phyloP scores from a whole-genome alignment of 2,888 invertebrate species.

The Nowickia ferox region DNA sequence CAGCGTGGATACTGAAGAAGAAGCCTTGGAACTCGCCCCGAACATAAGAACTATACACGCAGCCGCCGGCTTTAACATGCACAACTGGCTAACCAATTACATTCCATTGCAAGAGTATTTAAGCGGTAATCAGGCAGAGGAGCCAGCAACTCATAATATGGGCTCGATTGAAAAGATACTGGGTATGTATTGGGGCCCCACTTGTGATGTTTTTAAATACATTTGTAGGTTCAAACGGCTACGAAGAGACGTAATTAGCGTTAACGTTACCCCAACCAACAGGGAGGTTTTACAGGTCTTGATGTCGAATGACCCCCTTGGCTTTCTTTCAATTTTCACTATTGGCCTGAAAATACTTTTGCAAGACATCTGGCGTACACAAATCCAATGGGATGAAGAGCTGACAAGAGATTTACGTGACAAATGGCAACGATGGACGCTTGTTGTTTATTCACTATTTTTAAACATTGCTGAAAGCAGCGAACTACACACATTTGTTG shows the following conservation, averaged over 20 bases:
- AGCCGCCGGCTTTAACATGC: neutral
- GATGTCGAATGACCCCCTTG: neutral
- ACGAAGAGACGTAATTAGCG: neutral
- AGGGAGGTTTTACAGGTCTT: neutral
- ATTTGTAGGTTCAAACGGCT: neutral
- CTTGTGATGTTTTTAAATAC: neutral
- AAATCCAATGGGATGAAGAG: neutral
- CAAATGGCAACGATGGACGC: neutral
- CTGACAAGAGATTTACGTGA: neutral
- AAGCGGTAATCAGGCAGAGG: neutral
- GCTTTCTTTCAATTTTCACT: neutral
- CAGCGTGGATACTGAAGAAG: neutral
- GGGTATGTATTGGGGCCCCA: constrained; percentile 9
- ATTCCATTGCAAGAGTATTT: neutral
- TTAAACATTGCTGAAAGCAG: neutral
- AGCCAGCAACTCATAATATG: neutral
- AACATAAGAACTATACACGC: too few species aligned
- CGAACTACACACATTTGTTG: too few species aligned
- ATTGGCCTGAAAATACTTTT: neutral
- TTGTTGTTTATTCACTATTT: neutral
- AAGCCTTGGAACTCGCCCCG: neutral
- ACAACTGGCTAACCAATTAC: neutral
- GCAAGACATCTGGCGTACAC: neutral
- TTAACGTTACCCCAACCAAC: neutral
- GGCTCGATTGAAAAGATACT: neutral